A percentile compares a stretch with the other conserved stretches of the same genome.
Conservation (phyloP, 23 tunicate species). For the Corella eumyota region DNA sequence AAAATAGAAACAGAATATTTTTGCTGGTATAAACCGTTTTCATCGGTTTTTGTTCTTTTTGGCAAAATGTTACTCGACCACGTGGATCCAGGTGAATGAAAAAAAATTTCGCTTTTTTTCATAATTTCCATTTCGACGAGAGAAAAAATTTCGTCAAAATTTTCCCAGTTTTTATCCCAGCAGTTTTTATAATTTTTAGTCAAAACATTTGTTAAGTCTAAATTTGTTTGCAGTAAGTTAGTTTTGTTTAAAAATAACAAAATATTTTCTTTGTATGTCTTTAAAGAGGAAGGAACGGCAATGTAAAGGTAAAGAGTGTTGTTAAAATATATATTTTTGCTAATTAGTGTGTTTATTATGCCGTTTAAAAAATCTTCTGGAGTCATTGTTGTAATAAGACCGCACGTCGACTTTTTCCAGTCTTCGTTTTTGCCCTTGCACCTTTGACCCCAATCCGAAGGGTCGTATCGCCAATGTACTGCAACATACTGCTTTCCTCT, state of each 20-base stretch:
- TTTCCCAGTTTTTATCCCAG: conserved; percentile 18
- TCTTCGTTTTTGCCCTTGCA: neutral
- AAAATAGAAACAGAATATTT: conserved; percentile 5
- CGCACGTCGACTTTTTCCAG: neutral
- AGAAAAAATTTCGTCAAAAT: conserved; percentile 14
- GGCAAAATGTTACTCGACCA: conserved; percentile 25
- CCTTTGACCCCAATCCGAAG: conserved; percentile 6
- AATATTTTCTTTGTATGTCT: conserved; percentile 1
- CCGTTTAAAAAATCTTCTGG: conserved; percentile 10
- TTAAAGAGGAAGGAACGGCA: conserved; percentile 22
- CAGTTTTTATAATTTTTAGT: conserved; percentile 8
- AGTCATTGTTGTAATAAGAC: neutral
- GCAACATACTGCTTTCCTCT: conserved; percentile 7
- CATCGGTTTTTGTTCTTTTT: neutral
- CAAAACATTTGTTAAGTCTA: neutral
- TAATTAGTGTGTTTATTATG: neutral
- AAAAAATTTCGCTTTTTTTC: conserved; percentile 13
- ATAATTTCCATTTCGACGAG: conserved; percentile 38
- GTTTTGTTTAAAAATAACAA: neutral
- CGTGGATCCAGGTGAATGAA: conserved; percentile 21
- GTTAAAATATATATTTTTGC: neutral
- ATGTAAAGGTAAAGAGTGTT: conserved; percentile 10
- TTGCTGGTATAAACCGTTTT: neutral
- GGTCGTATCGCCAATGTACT: conserved; percentile 35
- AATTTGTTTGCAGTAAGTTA: neutral